Evolutionary conservation across 2,888 invertebrate species (phyloP), one percentile per base, ranked within the genome.

Genomic region (Agrochola circellaris): DNA sequence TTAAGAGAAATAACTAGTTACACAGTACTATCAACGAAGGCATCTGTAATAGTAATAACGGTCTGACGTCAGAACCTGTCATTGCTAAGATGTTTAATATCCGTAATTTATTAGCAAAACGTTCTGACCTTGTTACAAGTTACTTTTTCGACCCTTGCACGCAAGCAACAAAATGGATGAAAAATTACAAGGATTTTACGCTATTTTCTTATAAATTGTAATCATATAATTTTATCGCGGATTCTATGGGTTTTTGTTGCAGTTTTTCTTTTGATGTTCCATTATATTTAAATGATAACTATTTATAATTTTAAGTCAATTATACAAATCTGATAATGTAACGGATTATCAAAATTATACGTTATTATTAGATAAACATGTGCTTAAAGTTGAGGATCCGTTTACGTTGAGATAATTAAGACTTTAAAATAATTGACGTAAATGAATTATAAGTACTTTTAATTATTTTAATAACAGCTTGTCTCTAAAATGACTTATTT

Each of bases 31-130:
- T 77, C 68, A 84, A 54, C 20, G 34, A 34, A 73, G 62, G 1
- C 51, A 81, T 84, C 77, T 42, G 34, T 45, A 68, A 68, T 45
- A 56, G n/a, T 81, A 68, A 79, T 79, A 34, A 38, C 34, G 17
- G 48, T 26, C 30, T 81, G 82, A 87, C 81, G 78, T 83, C 74
- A 79, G n/a, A 65, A 9, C 26, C 73, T 51, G 73, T 64, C 77
- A 74, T 65, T 42, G 42, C 56, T 58, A 51, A 56, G 56, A 60
- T 38, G 45, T 82, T 64, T 79, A 79, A 82, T 87, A 82, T 75
- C 48, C 60, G 74, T 82, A 51, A 83, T 84, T 88, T 85, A 87
- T 87, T 77, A 85, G 85, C 81, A 79, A 81, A 87, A 69, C 73
- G 81, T 26, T 87, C 9, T 73, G 58, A 85, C 89, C 89, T 88